These are phyloP conservation scores for Entelurus aequoreus DNA, from an alignment of 2,113 vertebrate species.

Conservation along the genomic window DNA sequence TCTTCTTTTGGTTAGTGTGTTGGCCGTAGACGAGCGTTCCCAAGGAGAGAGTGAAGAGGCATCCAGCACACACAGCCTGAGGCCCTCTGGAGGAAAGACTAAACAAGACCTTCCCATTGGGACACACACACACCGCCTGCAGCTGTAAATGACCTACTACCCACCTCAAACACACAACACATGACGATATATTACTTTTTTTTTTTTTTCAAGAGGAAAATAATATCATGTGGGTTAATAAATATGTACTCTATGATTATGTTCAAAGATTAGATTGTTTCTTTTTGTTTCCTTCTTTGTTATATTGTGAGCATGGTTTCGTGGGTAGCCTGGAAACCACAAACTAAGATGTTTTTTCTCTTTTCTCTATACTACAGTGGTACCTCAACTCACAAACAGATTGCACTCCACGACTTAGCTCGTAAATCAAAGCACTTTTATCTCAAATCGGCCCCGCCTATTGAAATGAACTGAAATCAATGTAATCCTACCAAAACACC, in stretches of 20 bases:
- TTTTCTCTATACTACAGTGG: not conserved
- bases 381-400: no score
- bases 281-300: constrained; percentile 18
- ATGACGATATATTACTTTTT: constrained; percentile 42
- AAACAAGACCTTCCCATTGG: constrained; percentile 84
- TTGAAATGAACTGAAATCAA: no score
- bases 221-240: constrained; percentile 41
- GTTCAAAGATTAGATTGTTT: constrained; percentile 28
- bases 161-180: constrained; percentile 53
- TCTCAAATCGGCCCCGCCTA: no score
- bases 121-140: constrained; percentile 65
- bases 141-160: constrained; percentile 81
- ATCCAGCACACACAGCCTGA: constrained; percentile 79
- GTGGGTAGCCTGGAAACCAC: not conserved
- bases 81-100: constrained; percentile 82
- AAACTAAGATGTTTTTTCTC: not conserved
- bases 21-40: constrained; percentile 69
- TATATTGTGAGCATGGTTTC: constrained; percentile 13
- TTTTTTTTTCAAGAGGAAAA: constrained; percentile 46
- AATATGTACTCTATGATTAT: constrained; percentile 28
- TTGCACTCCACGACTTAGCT: no score
- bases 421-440: no score
- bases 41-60: constrained; percentile 76
- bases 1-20: constrained; percentile 18
- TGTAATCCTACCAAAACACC: no score